A percentile compares a stretch with the other conserved stretches of the same genome.
Conservation (phyloP, 2,797 vertebrate species). For the Tolypeutes matacus region DNA sequence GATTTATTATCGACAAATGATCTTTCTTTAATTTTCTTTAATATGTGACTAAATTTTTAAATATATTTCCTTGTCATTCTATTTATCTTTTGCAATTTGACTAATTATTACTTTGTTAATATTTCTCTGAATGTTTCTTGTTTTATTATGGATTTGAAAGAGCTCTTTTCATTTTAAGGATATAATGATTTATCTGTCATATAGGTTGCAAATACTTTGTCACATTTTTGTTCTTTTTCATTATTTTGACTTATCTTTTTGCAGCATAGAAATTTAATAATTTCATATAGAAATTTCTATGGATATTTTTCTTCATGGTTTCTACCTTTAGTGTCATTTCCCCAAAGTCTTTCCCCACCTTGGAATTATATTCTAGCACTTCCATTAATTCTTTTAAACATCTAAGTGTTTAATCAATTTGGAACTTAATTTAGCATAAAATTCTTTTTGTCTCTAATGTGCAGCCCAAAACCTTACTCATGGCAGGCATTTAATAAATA, state of each 20-base stretch:
- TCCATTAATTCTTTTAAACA: constrained; percentile 24
- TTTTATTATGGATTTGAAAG: not conserved
- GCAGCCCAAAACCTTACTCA: not conserved
- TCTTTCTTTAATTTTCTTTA: not conserved
- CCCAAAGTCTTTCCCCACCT: not conserved
- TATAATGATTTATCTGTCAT: constrained; percentile 1
- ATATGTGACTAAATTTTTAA: not conserved
- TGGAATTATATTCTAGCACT: constrained; percentile 12
- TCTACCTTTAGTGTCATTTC: constrained; percentile 14
- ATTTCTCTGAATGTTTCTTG: constrained; percentile 45
- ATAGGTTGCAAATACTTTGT: not conserved
- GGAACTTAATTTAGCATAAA: constrained; percentile 7
- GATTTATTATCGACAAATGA: not conserved
- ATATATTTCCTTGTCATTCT: constrained; percentile 3
- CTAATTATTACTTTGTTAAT: not conserved
- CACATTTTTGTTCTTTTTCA: not conserved
- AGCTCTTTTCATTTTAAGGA: constrained; percentile 44
- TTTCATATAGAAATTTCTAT: constrained; percentile 24
- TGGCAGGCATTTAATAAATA: constrained; percentile 22
- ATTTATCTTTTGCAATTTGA: constrained; percentile 19
- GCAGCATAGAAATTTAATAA: not conserved
- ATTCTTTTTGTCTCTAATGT: constrained; percentile 16
- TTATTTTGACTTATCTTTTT: constrained; percentile 1
- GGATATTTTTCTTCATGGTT: not conserved
- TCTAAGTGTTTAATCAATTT: constrained; percentile 24